Base-by-base conservation (phyloP, 2,113 vertebrate genomes). In the Serinus canaria region DNA sequence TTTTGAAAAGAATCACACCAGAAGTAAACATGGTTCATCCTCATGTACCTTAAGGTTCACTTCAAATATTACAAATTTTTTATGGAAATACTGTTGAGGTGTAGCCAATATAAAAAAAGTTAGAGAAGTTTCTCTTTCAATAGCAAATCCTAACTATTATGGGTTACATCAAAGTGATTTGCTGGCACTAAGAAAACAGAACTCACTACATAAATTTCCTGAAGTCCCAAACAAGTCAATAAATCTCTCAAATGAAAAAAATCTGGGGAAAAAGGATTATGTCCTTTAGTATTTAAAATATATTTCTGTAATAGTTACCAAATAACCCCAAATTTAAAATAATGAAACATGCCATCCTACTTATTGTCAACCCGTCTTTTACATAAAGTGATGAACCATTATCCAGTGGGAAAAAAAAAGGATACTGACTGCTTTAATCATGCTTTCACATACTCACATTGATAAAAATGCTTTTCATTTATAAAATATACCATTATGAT, bases 391-490 rank as follows among this genome's bases (percentile, higher is more conserved):
- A 79, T 47, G 41, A 92, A 81, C 62, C 52, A 69, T 46, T 52
- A 82, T 47, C 86, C 60, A 91, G 80, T 80, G 74, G 39, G 11
- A 39, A 55, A 80, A 83, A 46, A 76, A 90, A 87, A 87, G 69
- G 12, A 60, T 39, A 43, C 75, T 63, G 28, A 83, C 69, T 56
- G 74, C 37, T 93, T 83, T 52, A 49, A 53, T 80, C 90, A 93
- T 82, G 86, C 90, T 94, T 91, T 81, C 43, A 59, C 79, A 88
- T 31, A 77, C 4, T 55, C 64, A 63, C 72, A 43, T 18, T 60
- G 68, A 83, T 78, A 68, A 92, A 63, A 94, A 92, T 15, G 50
- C 39, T 92, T 60, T 69, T 89, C 41, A 91, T 79, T 86, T 87
- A 73, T 56, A 68, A 49, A 87, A 68, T 72, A 58, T 55, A 93